Evolutionary conservation across 2,888 invertebrate genomes (phyloP), one percentile per base, ranked within the genome.

Genomic region (Alloscopus bannaensis): DNA sequence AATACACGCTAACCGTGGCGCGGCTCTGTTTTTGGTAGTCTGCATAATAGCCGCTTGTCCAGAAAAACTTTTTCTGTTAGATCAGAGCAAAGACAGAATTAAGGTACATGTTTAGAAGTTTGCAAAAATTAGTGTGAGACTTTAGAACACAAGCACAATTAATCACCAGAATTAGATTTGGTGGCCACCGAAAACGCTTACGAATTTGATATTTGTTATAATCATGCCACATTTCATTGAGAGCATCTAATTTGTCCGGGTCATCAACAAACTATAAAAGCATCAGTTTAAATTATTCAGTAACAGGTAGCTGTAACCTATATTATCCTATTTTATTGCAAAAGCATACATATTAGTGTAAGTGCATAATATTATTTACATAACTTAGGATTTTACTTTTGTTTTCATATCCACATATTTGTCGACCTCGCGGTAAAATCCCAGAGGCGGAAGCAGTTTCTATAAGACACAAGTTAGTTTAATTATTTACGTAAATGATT

Each of bases 401-500:
- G 1, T 11, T 55, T 65, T 73, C 31, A 73, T 11, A 11, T 22
- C 8, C 4, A 29, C 22, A 50, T 75, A 75, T 20, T 52, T 62
- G 13, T 80, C 73, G 0, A 28, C 29, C 20, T 68, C 64, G 6
- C 73, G 62, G n/a, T 80, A 80, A 26, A 80, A 80, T 24, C 80
- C 80, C 16, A 80, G 40, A 11, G 80, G 80, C 0, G 80, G 73
- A 8, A 80, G 52, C 8, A 80, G 45, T 73, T 73, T 80, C 80
- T 78, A 62, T 45, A 47, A 47, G 11, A 24, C 52, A 18, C 18
- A 31, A 62, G 18, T 36, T 6, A 36, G 36, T 8, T 36, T 36
- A 36, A 36, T 13, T 36, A 36, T 36, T 36, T 8, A 6, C 6
- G 36, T 36, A 13, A 36, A 6, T 36, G 8, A n/a, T 4, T 16